phyloP scores from a whole-genome alignment of 2,797 vertebrate species.

The Trichosurus vulpecula region DNA sequence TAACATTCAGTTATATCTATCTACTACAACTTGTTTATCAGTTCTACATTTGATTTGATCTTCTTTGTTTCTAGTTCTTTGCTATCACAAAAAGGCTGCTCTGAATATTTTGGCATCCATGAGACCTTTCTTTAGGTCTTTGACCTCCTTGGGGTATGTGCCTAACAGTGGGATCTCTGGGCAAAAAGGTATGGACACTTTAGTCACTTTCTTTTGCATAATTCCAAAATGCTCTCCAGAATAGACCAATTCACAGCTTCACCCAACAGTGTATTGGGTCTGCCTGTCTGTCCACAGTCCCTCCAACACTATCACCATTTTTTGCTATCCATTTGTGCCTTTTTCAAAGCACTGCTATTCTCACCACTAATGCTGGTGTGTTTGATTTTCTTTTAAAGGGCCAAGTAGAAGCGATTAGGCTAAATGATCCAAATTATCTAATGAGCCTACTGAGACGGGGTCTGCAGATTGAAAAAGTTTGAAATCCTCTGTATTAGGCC shows the following conservation, averaged over 20 bases:
- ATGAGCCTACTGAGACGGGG: constrained; percentile 5
- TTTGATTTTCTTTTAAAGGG: neutral
- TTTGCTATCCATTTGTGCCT: neutral
- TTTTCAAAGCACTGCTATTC: neutral
- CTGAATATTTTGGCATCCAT: neutral
- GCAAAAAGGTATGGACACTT: neutral
- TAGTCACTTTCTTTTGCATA: neutral
- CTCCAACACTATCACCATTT: neutral
- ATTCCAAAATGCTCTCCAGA: neutral
- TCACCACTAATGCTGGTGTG: neutral
- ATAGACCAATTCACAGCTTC: neutral
- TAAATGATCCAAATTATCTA: neutral
- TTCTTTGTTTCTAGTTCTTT: constrained; percentile 1
- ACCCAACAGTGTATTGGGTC: neutral
- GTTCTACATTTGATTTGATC: neutral
- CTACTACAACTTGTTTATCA: neutral
- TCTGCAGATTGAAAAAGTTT: constrained; percentile 37
- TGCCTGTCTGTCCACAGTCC: neutral
- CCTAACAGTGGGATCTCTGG: neutral
- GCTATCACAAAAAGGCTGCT: neutral
- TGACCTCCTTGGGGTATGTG: neutral
- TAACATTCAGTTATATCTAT: neutral
- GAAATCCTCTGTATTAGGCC: constrained; percentile 29
- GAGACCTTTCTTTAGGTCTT: neutral
- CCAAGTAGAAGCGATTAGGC: neutral